These are phyloP conservation scores for Venturia canescens DNA, from an alignment of 1,140 invertebrate species.

Conservation along the genomic window DNA sequence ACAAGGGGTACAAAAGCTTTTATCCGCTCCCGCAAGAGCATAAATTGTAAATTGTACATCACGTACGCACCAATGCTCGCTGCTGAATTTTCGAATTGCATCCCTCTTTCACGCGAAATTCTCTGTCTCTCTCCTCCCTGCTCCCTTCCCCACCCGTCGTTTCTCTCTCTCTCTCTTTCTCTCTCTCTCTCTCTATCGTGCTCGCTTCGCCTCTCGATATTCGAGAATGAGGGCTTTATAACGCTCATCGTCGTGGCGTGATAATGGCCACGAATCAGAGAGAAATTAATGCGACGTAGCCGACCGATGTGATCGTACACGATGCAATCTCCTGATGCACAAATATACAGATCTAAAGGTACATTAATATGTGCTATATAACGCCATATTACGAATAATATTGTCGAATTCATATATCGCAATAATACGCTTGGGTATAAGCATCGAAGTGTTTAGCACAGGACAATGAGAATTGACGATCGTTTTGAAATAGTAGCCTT, in stretches of 20 bases:
- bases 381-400: constrained; percentile 22
- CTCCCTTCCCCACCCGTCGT: neutral
- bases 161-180: constrained; percentile 3
- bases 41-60: constrained; percentile 30
- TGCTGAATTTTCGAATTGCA: constrained; percentile 22
- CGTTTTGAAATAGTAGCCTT: constrained; percentile 2
- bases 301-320: constrained; percentile 15
- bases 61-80: constrained; percentile 22
- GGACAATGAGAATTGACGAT: neutral
- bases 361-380: neutral
- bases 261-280: constrained; percentile 27
- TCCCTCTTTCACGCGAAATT: neutral
- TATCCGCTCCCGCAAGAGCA: constrained; percentile 27
- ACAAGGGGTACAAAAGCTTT: constrained; percentile 9
- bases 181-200: neutral
- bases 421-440: neutral
- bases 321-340: constrained; percentile 5
- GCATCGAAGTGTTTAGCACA: neutral
- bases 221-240: neutral
- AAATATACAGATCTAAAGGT: neutral
- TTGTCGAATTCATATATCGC: neutral
- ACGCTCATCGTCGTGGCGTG: constrained; percentile 10
- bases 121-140: neutral
- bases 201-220: neutral
- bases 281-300: constrained; percentile 33